A percentile compares a stretch with the other conserved stretches of the same genome.
Evolutionary conservation across 2,113 vertebrate genomes (phyloP).

Genomic region (Xyrauchen texanus): DNA sequence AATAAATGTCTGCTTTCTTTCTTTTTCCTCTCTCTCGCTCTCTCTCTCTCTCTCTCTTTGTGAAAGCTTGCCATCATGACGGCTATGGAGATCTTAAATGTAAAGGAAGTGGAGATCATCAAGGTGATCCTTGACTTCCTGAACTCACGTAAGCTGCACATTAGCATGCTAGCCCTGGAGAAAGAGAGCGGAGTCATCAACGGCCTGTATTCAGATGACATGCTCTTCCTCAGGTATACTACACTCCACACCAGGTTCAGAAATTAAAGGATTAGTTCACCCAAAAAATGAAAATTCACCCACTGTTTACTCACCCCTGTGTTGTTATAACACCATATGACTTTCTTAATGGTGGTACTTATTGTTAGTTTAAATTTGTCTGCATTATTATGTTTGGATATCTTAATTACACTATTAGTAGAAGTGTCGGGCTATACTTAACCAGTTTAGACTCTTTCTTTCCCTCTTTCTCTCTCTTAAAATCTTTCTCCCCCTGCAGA

Average conservation of each 20-base stretch:
- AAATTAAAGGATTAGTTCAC: no score
- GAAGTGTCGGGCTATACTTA: not conserved
- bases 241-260: not conserved
- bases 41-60: not conserved
- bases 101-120: slow-evolving; percentile 97
- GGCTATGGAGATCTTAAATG: slow-evolving; percentile 93
- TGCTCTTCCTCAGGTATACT: slow-evolving; percentile 93
- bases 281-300: no score
- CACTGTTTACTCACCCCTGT: no score
- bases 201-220: slow-evolving; percentile 96
- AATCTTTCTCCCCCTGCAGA: slow-evolving; percentile 69
- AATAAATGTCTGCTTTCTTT: no score
- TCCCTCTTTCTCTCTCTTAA: not conserved
- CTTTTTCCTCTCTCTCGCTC: no score
- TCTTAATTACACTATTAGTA: not conserved
- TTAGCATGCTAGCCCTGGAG: slow-evolving; percentile 96
- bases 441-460: not conserved
- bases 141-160: slow-evolving; percentile 94
- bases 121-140: slow-evolving; percentile 96
- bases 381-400: no score
- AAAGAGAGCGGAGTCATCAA: slow-evolving; percentile 98
- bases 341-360: no score
- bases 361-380: no score
- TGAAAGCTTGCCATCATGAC: slow-evolving; percentile 84
- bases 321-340: no score